Evolutionary conservation across 2,888 invertebrate genomes (phyloP), one percentile per base, ranked within the genome.

Genomic region (Synanthedon tipuliformis): DNA sequence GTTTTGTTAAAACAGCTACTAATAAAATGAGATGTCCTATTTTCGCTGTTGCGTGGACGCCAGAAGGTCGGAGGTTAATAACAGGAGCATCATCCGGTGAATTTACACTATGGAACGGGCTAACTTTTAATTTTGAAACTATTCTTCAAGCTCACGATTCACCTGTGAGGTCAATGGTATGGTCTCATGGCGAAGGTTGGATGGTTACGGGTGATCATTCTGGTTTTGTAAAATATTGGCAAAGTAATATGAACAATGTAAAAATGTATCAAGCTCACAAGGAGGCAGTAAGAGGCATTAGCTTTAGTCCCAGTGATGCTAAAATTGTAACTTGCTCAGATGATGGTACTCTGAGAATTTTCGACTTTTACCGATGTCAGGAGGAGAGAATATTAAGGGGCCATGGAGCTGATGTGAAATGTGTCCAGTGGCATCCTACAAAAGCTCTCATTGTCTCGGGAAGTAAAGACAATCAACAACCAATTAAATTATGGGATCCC

Each of bases 111-210:
- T 99, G 99, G 99, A 99, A 99, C 89, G 99, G 99, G 40, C 90
- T 99, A 34, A 99, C 99, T n/a, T 99, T 99, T 84, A 99, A 99
- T 88, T 99, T 99, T 88, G 99, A 99, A 89, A 99, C 99, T n/a
- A 99, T 99, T 78, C 89, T 99, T 51, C 99, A 99, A 97, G 99
- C 99, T n/a, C 99, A 99, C 73, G 99, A 99, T 79, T 95, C 96
- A 60, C 96, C 99, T 11, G 98, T 99, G n/a, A 90, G 99, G 61
- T 96, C 98, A 53, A 98, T 99, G 98, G 95, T 97, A 50, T 99
- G 99, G 99, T 98, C 98, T 53, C 97, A 98, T 84, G 98, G 97
- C 71, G 99, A 99, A 88, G 95, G 95, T 66, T 99, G 99, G 99
- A 98, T 99, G 97, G 95, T 99, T 57, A 99, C 99, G 0, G 99